These are phyloP conservation scores for Latrodectus elegans DNA, from an alignment of 2,888 invertebrate genomes.

Conservation along the genomic window DNA sequence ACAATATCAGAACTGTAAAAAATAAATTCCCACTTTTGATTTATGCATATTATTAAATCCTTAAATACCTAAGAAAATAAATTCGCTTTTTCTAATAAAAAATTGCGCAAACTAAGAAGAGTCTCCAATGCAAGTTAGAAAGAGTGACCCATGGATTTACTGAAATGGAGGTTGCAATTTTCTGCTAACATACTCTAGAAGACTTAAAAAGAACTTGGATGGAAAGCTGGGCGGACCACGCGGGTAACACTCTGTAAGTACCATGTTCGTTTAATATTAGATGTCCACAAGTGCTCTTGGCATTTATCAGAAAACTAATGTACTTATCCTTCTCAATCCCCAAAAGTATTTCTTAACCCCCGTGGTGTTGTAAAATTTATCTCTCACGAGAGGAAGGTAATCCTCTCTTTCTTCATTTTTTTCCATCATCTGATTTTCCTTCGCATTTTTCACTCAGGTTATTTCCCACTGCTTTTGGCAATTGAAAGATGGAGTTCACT, in stretches of 20 bases:
- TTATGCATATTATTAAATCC: no score
- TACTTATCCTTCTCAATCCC: slow-evolving; percentile 6
- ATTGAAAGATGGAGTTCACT: slow-evolving; percentile 1
- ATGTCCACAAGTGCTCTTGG: slow-evolving; percentile 38
- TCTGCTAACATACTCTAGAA: no score
- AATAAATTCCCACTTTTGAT: no score
- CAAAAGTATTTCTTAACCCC: neutral
- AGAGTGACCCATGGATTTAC: no score
- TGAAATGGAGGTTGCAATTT: no score
- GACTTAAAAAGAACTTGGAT: no score
- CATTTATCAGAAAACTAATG: slow-evolving; percentile 42
- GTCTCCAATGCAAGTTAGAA: no score
- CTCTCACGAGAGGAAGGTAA: slow-evolving; percentile 16
- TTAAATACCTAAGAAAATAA: no score
- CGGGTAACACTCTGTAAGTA: neutral
- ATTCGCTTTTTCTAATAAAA: no score
- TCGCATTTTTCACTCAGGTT: neutral
- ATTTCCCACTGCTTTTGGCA: neutral
- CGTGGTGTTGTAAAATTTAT: slow-evolving; percentile 38
- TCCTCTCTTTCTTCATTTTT: neutral
- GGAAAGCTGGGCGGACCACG: neutral
- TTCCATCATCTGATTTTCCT: neutral
- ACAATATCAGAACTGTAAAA: no score
- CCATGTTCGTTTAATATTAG: slow-evolving; percentile 27
- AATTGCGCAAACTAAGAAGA: no score